Conservation (phyloP, 2,113 vertebrate genomes). For the Neoarius graeffei region DNA sequence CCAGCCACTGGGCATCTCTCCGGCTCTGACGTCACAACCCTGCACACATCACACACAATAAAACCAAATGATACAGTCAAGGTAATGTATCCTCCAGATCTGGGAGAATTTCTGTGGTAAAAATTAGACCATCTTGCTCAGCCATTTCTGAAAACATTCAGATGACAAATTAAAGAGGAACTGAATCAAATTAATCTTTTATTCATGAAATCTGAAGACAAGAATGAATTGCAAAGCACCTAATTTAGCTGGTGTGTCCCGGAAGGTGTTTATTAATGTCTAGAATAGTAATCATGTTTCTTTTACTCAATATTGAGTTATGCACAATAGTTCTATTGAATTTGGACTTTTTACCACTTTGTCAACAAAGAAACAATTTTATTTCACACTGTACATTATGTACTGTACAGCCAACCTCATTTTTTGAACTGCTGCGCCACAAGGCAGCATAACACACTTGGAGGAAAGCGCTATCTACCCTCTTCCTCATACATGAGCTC, state of each 20-base stretch:
- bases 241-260: no score
- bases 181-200: background rate
- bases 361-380: no score
- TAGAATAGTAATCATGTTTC: no score
- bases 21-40: slow-evolving; percentile 59
- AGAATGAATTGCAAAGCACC: background rate
- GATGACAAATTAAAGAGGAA: background rate
- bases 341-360: no score
- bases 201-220: background rate
- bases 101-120: background rate
- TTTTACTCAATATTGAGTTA: no score
- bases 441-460: no score
- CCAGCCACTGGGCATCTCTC: slow-evolving; percentile 87
- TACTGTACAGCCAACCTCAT: no score
- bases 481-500: no score
- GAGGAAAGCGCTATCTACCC: no score
- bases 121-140: background rate
- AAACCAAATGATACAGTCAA: background rate
- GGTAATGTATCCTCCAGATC: background rate
- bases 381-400: no score
- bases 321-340: no score
- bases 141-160: background rate
- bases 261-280: background rate
- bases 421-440: no score
- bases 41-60: slow-evolving; percentile 38